Percentiles rank a stretch among this genome's conserved stretches.
These are phyloP conservation scores for Hoplias malabaricus DNA, from an alignment of 2,113 vertebrate species.

Conservation along the genomic window DNA sequence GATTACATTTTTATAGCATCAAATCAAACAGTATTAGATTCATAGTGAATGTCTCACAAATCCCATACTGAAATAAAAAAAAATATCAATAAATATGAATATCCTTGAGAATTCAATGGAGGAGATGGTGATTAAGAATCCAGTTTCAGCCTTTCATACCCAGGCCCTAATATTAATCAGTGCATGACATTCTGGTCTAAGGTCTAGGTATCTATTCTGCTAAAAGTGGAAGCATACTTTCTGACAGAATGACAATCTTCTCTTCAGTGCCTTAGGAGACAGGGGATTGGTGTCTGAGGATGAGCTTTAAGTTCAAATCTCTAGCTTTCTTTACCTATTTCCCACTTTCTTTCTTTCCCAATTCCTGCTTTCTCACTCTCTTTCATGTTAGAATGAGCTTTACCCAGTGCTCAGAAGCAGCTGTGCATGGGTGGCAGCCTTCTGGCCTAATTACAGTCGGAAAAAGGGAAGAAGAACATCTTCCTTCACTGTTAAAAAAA, in stretches of 20 bases:
- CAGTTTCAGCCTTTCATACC: not conserved
- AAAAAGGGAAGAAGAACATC: not conserved
- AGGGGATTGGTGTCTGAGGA: not conserved
- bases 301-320: constrained; percentile 9
- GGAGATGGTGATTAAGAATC: not conserved
- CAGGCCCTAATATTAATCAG: not conserved
- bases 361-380: constrained; percentile 4
- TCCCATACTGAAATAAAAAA: not conserved
- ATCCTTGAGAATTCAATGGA: not conserved
- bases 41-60: too few relatives aligned
- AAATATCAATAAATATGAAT: not conserved
- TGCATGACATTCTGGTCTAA: not conserved
- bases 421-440: constrained; percentile 28
- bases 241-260: not conserved
- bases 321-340: not conserved
- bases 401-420: not conserved
- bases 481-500: constrained; percentile 14
- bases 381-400: constrained; percentile 5
- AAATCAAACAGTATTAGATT: too few relatives aligned
- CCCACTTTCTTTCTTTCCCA: not conserved
- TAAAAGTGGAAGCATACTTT: not conserved
- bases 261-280: not conserved
- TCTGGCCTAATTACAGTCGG: constrained; percentile 39
- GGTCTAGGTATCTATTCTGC: not conserved
- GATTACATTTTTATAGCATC: too few relatives aligned